Base-by-base conservation (phyloP, 2,113 vertebrate species). In the Sorex araneus region DNA sequence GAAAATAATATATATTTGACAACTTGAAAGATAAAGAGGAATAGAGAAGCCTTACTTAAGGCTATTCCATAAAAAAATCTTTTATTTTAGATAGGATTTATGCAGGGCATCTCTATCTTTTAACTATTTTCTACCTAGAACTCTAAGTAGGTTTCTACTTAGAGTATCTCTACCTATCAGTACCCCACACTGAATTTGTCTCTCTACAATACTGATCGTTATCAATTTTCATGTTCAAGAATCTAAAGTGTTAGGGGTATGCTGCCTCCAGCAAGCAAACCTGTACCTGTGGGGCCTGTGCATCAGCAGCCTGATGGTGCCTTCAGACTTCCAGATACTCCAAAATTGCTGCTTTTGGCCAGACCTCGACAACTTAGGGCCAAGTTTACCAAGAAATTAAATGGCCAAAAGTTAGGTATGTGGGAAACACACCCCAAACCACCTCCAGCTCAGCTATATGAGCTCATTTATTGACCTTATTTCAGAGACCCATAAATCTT, bases 51-150 rank as follows among this genome's bases (percentile, higher is more conserved):
- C 73, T 71, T 86, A 92, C 30, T 43, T 84, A 23, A 94, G 10
- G 28, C 45, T 82, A 23, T 70, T 50, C 36, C 54, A 66, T 69
- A 76, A 92, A 96, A 96, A 85, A 47, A 74, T 63, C 34, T 66
- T 6, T 43, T 80, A n/a, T 34, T 50, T 40, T 50, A 80, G 19
- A 47, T 21, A 74, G 83, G n/a, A 90, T 12, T 86, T 74, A 30
- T 85, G 11, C 16, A n/a, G 84, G 15, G 57, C 84, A 47, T 21
- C 6, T 54, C 11, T 43, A 40, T 85, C 74, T 27, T 67, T 90
- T 32, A 60, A 36, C 32, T 16, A 16, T 54, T 89, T 88, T 54
- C 36, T 8, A 63, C n/a, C n/a, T n/a, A n/a, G n/a, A n/a, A n/a
- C n/a, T n/a, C n/a, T n/a, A n/a, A n/a, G 1, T 82, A 77, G 50